phyloP scores from a whole-genome alignment of 1,140 invertebrate species.

The Calephelis nemesis region DNA sequence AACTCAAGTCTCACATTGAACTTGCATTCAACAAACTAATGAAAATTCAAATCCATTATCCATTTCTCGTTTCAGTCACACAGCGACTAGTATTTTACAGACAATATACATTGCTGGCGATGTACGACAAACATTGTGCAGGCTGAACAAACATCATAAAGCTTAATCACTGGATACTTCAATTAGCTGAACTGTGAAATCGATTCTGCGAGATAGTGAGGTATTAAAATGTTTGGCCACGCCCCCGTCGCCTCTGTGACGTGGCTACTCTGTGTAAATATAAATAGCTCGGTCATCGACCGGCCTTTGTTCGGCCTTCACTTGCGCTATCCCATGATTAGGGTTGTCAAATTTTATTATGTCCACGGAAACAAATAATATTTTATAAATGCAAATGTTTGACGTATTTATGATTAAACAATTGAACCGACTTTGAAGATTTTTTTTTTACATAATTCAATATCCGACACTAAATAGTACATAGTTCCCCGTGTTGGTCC shows the following conservation, averaged over 20 bases:
- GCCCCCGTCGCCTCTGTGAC: slow-evolving; percentile 42
- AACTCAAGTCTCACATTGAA: not conserved
- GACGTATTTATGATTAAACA: no score
- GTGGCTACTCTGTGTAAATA: slow-evolving; percentile 41
- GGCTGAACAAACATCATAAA: slow-evolving; percentile 22
- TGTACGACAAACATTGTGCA: slow-evolving; percentile 17
- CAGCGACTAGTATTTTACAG: slow-evolving; percentile 14
- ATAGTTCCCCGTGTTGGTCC: no score
- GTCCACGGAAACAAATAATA: no score
- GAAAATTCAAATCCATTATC: slow-evolving; percentile 11
- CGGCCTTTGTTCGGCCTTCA: slow-evolving; percentile 71
- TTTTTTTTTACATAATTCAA: no score
- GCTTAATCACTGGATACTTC: slow-evolving; percentile 20
- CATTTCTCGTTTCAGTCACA: slow-evolving; percentile 6
- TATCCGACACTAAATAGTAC: no score
- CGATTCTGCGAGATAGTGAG: slow-evolving; percentile 12
- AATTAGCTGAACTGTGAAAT: slow-evolving; percentile 20
- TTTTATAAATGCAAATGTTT: no score
- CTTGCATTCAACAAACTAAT: not conserved
- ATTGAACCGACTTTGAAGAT: no score
- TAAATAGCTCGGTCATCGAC: slow-evolving; percentile 71
- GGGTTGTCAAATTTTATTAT: slow-evolving; percentile 32
- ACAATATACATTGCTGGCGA: slow-evolving; percentile 14
- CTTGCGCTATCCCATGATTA: slow-evolving; percentile 39
- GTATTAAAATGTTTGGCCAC: slow-evolving; percentile 26